phyloP scores from a whole-genome alignment of 2,888 invertebrate species.

The Tolmerus cingulatus region DNA sequence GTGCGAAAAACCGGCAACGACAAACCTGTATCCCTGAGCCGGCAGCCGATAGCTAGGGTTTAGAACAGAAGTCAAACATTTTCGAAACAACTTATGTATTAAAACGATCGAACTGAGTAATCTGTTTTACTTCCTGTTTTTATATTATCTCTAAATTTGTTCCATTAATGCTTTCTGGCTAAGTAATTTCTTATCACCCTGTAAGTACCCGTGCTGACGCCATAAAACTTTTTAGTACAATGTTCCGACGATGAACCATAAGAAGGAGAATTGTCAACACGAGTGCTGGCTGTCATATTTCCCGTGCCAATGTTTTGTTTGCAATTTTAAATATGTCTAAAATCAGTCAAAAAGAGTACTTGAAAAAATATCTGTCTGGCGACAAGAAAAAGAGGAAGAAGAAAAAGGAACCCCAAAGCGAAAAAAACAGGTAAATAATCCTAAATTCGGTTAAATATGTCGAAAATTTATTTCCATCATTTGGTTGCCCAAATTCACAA shows the following conservation, averaged over 20 bases:
- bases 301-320: not conserved
- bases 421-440: not conserved
- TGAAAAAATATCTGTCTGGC: conserved; percentile 78
- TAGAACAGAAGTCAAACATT: not conserved
- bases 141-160: not conserved
- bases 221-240: not conserved
- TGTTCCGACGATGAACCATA: not conserved
- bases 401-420: conserved; percentile 63
- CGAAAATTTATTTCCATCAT: too few species aligned
- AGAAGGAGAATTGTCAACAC: not conserved
- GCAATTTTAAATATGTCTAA: conserved; percentile 50
- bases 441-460: not conserved
- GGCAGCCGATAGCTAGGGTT: not conserved
- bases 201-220: not conserved
- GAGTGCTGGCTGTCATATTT: not conserved
- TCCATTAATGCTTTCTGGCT: not conserved
- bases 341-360: conserved; percentile 78
- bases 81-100: not conserved
- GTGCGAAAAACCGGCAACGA: not conserved
- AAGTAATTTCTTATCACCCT: not conserved
- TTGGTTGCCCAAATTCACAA: too few species aligned
- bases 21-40: not conserved
- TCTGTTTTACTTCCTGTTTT: not conserved
- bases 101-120: not conserved
- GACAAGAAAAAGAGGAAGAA: conserved; percentile 74